phyloP scores from a whole-genome alignment of 2,113 vertebrate species.

The Alligator sinensis region DNA sequence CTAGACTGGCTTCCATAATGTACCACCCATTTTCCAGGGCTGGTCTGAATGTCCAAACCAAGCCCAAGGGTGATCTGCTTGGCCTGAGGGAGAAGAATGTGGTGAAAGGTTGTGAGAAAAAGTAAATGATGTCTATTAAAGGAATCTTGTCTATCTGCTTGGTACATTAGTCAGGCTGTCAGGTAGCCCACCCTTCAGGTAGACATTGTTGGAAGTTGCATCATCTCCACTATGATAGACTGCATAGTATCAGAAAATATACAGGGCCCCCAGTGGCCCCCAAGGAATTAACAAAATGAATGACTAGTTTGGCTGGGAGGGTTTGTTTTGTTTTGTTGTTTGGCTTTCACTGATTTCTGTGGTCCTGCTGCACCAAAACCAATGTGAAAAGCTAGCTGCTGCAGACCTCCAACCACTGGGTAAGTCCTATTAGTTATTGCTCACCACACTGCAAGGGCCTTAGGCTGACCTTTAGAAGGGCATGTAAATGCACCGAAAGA shows the following conservation, averaged over 20 bases:
- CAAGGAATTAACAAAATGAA: not conserved
- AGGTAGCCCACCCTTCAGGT: too few relatives aligned
- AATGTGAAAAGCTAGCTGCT: not conserved
- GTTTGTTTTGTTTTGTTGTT: not conserved
- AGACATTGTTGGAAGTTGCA: not conserved
- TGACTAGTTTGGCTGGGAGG: fast-evolving
- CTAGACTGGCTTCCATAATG: not conserved
- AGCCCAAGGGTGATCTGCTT: not conserved
- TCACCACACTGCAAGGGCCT: not conserved
- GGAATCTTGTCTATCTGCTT: not conserved
- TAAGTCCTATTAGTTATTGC: not conserved
- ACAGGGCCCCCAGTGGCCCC: not conserved
- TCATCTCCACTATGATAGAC: not conserved
- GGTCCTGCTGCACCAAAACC: not conserved
- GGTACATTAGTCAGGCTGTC: too few relatives aligned
- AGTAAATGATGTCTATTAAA: too few relatives aligned
- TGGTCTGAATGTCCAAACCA: not conserved
- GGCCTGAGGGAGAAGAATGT: not conserved
- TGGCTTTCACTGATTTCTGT: not conserved
- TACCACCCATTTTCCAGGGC: not conserved
- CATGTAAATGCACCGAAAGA: not conserved
- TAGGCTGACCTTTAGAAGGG: not conserved
- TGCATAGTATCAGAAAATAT: not conserved
- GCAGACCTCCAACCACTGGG: not conserved
- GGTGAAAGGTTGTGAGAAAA: not conserved